A percentile compares a stretch with the other conserved stretches of the same genome.
Evolutionary conservation across 2,797 vertebrate genomes (phyloP).

Genomic region (Phoeniculus purpureus): DNA sequence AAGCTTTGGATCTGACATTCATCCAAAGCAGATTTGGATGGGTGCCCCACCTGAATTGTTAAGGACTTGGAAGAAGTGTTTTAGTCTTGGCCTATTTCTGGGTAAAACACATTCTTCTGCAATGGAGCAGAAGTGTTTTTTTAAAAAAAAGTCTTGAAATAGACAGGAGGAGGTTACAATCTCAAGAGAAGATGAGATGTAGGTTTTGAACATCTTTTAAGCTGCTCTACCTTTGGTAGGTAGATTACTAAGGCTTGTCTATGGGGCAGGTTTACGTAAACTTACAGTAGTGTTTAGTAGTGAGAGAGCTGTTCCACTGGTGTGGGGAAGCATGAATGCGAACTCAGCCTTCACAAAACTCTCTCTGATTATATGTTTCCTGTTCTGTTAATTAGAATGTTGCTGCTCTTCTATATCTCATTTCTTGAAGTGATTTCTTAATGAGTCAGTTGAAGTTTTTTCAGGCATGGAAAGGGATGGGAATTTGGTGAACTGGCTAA

Average conservation of each 20-base stretch:
- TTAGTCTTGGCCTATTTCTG: constrained; percentile 43
- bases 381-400: constrained; percentile 54
- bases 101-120: constrained; percentile 32
- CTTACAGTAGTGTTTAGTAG: background rate
- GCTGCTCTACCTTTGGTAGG: background rate
- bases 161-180: background rate
- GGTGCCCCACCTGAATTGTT: constrained; percentile 57
- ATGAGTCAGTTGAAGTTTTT: constrained; percentile 34
- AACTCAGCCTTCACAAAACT: background rate
- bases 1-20: constrained; percentile 45
- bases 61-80: constrained; percentile 44
- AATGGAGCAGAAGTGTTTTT: background rate
- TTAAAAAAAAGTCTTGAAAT: background rate
- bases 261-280: background rate
- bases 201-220: background rate
- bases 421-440: constrained; percentile 51
- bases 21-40: constrained; percentile 63
- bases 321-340: background rate
- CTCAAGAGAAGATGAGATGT: background rate
- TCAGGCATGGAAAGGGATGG: constrained; percentile 13
- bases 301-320: background rate
- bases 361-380: constrained; percentile 11
- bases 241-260: background rate
- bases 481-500: constrained; percentile 50
- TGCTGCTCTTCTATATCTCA: constrained; percentile 33